Evolutionary conservation across 1,140 invertebrate species (phyloP), one percentile per base, ranked within the genome.

Genomic region (Sitophilus oryzae): DNA sequence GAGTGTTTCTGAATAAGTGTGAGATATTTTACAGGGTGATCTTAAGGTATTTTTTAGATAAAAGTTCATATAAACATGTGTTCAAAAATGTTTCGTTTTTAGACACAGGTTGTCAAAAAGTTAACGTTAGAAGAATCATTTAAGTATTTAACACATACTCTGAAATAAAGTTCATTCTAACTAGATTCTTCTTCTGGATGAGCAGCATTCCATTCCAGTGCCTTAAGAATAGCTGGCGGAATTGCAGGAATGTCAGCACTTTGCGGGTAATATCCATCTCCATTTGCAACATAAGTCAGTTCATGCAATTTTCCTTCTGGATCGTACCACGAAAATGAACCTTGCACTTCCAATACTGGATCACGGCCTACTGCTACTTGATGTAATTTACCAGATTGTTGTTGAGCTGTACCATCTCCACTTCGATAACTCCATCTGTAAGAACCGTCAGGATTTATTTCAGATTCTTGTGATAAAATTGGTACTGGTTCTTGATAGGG

Each of bases 371-470:
- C 16, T n/a, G n/a, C n/a, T n/a, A n/a, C 11, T 42, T 52, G 37
- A 37, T 83, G 58, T 77, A 70, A 55, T 75, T 37, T 79, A 4
- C 80, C 79, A 16, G 71, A 68, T 62, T 83, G 81, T 69, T 82
- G 75, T 3, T 79, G 76, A 44, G 75, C 74, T 18, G 82, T 83
- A 18, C 82, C 82, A 61, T 85, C 82, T 1, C 78, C 82, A 41
- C 80, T 81, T 67, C 82, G 79, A 60, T 78, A 82, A 59, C 20
- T 34, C 8, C 36, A 46, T 64, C 79, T 78, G 71, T 83, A 85
- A 5, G 80, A 80, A 48, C 82, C 82, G 66, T 84, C 82, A 20
- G 75, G 79, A 62, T 81, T 81, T 40, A 82, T 76, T 64, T 80
- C 73, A 64, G 78, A 77, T 51, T 77, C 75, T 64, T 82, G 80